phyloP scores from a whole-genome alignment of 2,113 vertebrate species.

The pig (Sus scrofa) region T2T-Sscrofa CM000814.6:85147501-85148000 shows the following conservation, averaged over 20 bases:
- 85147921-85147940: conserved; percentile 14
- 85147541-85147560: background rate
- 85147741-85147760: background rate
- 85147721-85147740: background rate
- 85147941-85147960: background rate
- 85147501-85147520: background rate
- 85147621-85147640: background rate
- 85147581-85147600: conserved; percentile 57
- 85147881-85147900: background rate
- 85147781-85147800: conserved; percentile 35
- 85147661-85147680: background rate
- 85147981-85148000: background rate
- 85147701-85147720: background rate
- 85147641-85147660: background rate
- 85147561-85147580: conserved; percentile 28
- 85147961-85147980: background rate
- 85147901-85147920: background rate
- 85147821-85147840: conserved; percentile 35
- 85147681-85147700: background rate
- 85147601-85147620: background rate
- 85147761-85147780: background rate
- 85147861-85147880: conserved; percentile 5
- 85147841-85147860: background rate
- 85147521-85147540: background rate
- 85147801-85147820: background rate